Evolutionary conservation across 2,888 invertebrate genomes (phyloP).

Genomic region (Euproctis similis): DNA sequence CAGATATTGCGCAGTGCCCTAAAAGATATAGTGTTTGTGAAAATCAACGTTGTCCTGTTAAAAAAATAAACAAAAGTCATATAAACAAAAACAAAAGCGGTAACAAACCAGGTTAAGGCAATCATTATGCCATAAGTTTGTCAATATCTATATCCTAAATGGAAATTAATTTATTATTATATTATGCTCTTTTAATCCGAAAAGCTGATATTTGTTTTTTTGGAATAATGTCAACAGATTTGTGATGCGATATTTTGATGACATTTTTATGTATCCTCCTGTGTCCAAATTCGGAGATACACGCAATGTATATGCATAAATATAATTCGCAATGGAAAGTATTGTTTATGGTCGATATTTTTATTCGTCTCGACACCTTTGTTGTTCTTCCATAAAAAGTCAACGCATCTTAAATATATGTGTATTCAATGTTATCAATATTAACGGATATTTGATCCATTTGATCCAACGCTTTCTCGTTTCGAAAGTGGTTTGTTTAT

Average conservation of each 20-base stretch:
- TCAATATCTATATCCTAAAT: too few relatives aligned
- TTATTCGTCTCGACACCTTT: neutral
- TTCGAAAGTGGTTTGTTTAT: too few relatives aligned
- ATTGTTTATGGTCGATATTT: slow-evolving; percentile 10
- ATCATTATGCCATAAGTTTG: too few relatives aligned
- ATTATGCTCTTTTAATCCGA: too few relatives aligned
- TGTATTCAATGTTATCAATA: slow-evolving; percentile 1
- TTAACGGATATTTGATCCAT: slow-evolving; percentile 9
- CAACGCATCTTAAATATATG: slow-evolving; percentile 2
- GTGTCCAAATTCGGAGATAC: slow-evolving; percentile 14
- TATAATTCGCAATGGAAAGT: slow-evolving; percentile 20
- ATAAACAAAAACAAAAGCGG: too few relatives aligned
- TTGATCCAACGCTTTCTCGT: slow-evolving; percentile 15
- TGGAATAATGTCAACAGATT: slow-evolving; percentile 9
- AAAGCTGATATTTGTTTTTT: too few relatives aligned
- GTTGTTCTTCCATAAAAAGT: neutral
- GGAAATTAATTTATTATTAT: too few relatives aligned
- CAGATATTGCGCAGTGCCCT: too few relatives aligned
- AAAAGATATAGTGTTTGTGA: too few relatives aligned
- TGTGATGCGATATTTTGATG: slow-evolving; percentile 3
- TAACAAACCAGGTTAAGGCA: too few relatives aligned
- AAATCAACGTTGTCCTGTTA: too few relatives aligned
- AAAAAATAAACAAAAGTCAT: too few relatives aligned
- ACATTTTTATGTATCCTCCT: slow-evolving; percentile 15
- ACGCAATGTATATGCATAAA: slow-evolving; percentile 8